These are phyloP conservation scores for Craseonycteris thonglongyai DNA, from an alignment of 2,113 vertebrate genomes.

Conservation along the genomic window DNA sequence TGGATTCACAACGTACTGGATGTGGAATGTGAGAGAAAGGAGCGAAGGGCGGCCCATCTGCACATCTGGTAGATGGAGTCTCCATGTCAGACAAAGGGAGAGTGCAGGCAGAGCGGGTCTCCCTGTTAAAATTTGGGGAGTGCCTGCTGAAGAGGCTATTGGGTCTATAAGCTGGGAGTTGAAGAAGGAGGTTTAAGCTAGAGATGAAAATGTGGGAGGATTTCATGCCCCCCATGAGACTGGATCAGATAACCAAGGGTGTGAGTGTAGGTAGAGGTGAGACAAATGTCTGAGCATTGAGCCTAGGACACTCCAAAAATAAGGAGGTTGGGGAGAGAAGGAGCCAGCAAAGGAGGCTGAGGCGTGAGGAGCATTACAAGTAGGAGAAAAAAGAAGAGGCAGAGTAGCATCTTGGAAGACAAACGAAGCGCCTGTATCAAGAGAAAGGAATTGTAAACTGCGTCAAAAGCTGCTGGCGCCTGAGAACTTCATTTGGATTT, in stretches of 20 bases:
- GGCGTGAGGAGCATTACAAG: too few relatives aligned
- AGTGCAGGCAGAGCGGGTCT: too few relatives aligned
- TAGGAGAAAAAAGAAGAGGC: background rate
- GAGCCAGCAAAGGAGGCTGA: background rate
- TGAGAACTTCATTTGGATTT: background rate
- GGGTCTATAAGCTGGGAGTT: background rate
- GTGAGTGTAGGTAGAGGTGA: background rate
- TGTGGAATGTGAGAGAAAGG: background rate
- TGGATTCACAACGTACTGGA: too few relatives aligned
- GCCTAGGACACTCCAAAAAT: background rate
- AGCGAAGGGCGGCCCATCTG: background rate
- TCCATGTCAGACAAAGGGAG: background rate
- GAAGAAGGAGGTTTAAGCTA: background rate
- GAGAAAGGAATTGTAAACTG: background rate
- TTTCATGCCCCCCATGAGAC: background rate
- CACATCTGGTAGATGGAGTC: background rate
- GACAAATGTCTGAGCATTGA: background rate
- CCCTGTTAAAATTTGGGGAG: too few relatives aligned
- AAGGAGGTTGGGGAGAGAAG: background rate
- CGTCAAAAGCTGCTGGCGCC: background rate
- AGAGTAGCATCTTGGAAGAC: background rate
- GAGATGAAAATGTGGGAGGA: background rate
- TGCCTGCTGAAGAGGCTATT: too few relatives aligned
- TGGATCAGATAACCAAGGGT: background rate
- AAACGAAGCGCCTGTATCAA: background rate